These are phyloP conservation scores for Pollicipes pollicipes DNA, from an alignment of 1,140 invertebrate genomes.

Conservation along the genomic window DNA sequence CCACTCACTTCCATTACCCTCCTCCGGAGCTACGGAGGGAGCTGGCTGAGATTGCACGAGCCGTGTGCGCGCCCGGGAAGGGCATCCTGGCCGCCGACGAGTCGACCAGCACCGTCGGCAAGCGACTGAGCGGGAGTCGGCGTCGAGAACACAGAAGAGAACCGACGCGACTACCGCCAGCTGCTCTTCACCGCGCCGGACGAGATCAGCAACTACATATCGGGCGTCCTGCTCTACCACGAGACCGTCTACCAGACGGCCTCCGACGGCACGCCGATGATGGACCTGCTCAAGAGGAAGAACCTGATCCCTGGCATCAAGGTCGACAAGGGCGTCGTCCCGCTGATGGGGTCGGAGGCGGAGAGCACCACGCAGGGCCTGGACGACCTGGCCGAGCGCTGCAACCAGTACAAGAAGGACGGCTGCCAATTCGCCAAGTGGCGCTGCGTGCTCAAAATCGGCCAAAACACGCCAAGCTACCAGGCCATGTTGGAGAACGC, in stretches of 20 bases:
- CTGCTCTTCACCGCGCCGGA: constrained; percentile 73
- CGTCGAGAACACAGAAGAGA: constrained; percentile 46
- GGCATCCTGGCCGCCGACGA: constrained; percentile 69
- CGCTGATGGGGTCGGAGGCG: constrained; percentile 70
- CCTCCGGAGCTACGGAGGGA: constrained; percentile 73
- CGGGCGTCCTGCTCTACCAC: constrained; percentile 87
- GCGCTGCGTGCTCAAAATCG: constrained; percentile 92
- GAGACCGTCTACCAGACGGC: constrained; percentile 93
- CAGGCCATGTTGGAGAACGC: constrained; percentile 83
- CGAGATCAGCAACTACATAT: constrained; percentile 40
- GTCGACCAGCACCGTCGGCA: constrained; percentile 70
- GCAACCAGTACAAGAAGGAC: constrained; percentile 94
- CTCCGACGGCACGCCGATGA: constrained; percentile 65
- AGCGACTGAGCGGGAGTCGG: constrained; percentile 58
- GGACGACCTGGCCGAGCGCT: constrained; percentile 80
- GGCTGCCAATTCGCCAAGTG: constrained; percentile 98
- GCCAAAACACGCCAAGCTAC: constrained; percentile 69
- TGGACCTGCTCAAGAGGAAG: constrained; percentile 55
- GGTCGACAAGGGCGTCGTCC: constrained; percentile 64
- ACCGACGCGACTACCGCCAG: constrained; percentile 51
- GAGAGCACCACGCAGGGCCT: constrained; percentile 95
- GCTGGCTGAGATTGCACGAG: constrained; percentile 65
- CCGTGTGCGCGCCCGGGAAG: constrained; percentile 82
- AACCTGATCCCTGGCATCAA: constrained; percentile 86
- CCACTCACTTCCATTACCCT: constrained; percentile 65